These are phyloP conservation scores for Strigamia transsilvanica DNA, from an alignment of 2,888 invertebrate species.

Conservation along the genomic window DNA sequence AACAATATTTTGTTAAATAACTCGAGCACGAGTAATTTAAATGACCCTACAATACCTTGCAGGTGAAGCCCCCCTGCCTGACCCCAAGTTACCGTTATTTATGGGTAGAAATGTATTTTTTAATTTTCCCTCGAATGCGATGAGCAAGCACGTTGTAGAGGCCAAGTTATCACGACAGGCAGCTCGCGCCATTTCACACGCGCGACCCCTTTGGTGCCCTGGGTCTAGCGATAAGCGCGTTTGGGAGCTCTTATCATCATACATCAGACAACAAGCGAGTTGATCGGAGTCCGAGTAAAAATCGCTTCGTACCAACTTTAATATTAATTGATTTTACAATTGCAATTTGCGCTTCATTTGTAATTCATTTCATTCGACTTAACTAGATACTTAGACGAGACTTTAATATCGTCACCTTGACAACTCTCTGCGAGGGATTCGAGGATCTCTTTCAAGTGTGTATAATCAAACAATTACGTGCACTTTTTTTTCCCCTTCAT, in stretches of 20 bases:
- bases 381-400: background rate
- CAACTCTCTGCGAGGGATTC: background rate
- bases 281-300: slow-evolving; percentile 6
- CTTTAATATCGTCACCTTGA: background rate
- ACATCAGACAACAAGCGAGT: slow-evolving; percentile 34
- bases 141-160: slow-evolving; percentile 24
- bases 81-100: slow-evolving; percentile 11
- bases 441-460: background rate
- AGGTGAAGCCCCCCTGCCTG: background rate
- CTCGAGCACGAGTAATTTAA: slow-evolving; percentile 1
- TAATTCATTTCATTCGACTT: slow-evolving; percentile 12
- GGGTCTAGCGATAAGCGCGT: slow-evolving; percentile 48
- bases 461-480: background rate
- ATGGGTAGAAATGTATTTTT: background rate
- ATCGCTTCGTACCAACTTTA: background rate
- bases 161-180: slow-evolving; percentile 18
- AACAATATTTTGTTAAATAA: background rate
- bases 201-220: slow-evolving; percentile 49
- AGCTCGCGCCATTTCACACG: slow-evolving; percentile 48
- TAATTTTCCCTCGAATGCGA: background rate
- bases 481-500: background rate
- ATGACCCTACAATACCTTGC: slow-evolving; percentile 22
- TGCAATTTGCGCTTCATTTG: slow-evolving; percentile 39
- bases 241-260: slow-evolving; percentile 44
- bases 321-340: slow-evolving; percentile 43